Conservation (phyloP, 2,113 vertebrate genomes). For the Charadrius vociferus region DNA sequence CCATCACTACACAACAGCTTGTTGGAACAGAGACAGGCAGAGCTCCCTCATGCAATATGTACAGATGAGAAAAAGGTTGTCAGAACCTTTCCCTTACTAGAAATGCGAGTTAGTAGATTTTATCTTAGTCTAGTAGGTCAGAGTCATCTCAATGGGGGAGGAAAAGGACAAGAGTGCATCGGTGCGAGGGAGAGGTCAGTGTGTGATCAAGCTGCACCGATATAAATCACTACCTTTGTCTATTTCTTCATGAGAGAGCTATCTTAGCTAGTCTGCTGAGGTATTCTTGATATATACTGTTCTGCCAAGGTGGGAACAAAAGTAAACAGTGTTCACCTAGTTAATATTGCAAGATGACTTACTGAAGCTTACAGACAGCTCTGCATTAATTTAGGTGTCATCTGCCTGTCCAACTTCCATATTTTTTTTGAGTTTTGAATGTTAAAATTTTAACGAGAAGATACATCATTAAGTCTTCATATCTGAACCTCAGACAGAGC, state of each 20-base stretch:
- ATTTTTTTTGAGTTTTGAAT: background rate
- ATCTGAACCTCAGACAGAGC: background rate
- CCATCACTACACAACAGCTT: background rate
- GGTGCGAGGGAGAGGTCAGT: background rate
- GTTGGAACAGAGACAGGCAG: background rate
- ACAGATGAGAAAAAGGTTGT: background rate
- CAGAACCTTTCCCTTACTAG: background rate
- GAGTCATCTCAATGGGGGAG: background rate
- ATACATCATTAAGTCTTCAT: background rate
- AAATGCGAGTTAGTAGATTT: background rate
- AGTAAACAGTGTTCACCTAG: background rate
- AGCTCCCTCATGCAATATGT: background rate
- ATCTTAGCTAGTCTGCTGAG: background rate
- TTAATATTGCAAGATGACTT: background rate
- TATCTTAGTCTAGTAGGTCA: background rate
- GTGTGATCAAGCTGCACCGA: too few relatives aligned
- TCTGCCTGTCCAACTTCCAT: background rate
- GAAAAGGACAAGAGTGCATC: background rate
- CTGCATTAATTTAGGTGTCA: background rate
- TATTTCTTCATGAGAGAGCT: background rate
- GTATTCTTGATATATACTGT: background rate
- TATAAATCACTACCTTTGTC: background rate
- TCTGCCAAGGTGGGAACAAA: background rate
- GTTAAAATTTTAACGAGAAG: background rate
- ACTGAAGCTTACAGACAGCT: background rate